These are phyloP conservation scores for Muscicapa comitata DNA, from an alignment of 2,797 vertebrate species.

Conservation along the genomic window DNA sequence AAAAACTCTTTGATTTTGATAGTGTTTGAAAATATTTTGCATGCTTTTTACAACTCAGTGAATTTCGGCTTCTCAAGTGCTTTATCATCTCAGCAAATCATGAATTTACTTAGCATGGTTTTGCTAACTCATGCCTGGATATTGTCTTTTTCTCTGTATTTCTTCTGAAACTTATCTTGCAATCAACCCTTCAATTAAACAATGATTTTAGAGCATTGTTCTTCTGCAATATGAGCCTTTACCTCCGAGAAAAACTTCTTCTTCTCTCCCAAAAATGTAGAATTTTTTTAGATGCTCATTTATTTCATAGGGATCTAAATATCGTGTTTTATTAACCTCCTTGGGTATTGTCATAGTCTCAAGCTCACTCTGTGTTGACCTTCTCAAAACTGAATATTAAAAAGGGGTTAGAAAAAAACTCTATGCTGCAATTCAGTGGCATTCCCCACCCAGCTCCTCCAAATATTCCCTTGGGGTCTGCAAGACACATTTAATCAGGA, in stretches of 20 bases:
- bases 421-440: not conserved
- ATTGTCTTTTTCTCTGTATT: not conserved
- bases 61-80: not conserved
- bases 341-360: not conserved
- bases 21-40: not conserved
- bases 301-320: not conserved
- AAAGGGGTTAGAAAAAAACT: not conserved
- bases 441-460: fast-evolving
- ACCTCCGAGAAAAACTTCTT: not conserved
- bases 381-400: not conserved
- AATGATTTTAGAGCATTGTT: not conserved
- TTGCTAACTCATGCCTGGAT: not conserved
- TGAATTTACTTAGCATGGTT: not conserved
- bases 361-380: not conserved
- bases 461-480: not conserved
- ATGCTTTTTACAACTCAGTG: not conserved
- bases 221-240: not conserved
- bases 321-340: not conserved
- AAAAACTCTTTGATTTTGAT: not conserved
- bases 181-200: not conserved
- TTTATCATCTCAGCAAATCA: not conserved
- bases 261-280: not conserved
- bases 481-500: fast-evolving
- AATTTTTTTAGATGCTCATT: not conserved
- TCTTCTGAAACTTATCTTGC: not conserved